Base-by-base conservation (phyloP, 2,113 vertebrate species). In the Platichthys flesus region DNA sequence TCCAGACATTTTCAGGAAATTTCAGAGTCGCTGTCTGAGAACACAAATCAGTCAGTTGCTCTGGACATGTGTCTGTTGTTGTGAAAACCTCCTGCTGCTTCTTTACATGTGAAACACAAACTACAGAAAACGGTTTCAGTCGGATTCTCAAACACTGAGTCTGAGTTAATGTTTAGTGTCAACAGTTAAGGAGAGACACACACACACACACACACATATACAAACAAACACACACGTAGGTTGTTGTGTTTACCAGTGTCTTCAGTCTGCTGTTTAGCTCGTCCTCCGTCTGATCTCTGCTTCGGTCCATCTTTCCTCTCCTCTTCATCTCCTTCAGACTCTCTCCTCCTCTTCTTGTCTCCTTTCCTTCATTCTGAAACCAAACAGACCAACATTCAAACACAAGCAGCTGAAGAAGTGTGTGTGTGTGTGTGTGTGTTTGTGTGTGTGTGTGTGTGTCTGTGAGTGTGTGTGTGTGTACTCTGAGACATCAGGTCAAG, bases 301-400 rank as follows among this genome's bases (percentile, higher is more conserved):
- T 81, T 47, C 65, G 78, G 37, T 87, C 81, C 87, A 89, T 89
- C 60, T 37, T 89, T 23, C 89, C 91, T 83, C 73, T 90, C 79
- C 74, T 91, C 84, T 92, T 92, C 45, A 20, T 78, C 79, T 91
- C 87, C 83, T 86, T 81, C 65, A 90, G 56, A 10, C 42, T 35
- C 16, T 37, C 21, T 21, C 60, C 70, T 81, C 67, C 74, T 79
- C n/a, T 81, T 37, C 20, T 82, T 5, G 55, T 21, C 31, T 82
- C 18, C 16, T 54, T 52, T 37, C 20, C 66, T 51, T 58, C 15
- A 21, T 10, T 35, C 65, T 54, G 63, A 71, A 24, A 73, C 31
- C 51, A 71, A 54, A 73, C 3, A 68, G 56, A 23, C 7, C 3
- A 9, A 35, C 20, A 15, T 2, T 8, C 45, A 56, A n/a, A 60